Evolutionary conservation across 2,797 vertebrate species (phyloP).

Genomic region (Corythornis leucogaster): DNA sequence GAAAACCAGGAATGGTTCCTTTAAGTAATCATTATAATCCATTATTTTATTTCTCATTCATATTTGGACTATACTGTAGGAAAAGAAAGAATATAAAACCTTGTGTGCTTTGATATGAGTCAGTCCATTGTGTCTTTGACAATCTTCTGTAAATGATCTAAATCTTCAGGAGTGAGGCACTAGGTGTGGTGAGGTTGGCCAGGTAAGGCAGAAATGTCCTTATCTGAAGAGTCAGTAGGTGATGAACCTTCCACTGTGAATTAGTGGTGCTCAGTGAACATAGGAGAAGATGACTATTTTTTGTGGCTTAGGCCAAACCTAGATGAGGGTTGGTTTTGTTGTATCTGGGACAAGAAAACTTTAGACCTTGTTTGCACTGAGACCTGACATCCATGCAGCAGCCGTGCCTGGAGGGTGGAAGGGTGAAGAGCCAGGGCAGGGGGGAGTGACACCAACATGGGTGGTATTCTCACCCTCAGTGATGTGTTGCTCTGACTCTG

Average conservation of each 20-base stretch:
- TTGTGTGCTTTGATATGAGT: not conserved
- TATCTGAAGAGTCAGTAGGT: not conserved
- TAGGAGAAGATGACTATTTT: not conserved
- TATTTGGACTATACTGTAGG: not conserved
- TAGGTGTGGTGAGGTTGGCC: not conserved
- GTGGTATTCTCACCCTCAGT: not conserved
- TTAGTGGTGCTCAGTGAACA: not conserved
- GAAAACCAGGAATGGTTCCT: not conserved
- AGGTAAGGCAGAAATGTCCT: not conserved
- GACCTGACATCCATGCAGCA: not conserved
- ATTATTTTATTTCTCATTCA: not conserved
- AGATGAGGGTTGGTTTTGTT: not conserved
- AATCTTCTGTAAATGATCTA: not conserved
- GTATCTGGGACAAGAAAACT: not conserved
- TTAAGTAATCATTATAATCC: not conserved
- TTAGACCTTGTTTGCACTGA: not conserved
- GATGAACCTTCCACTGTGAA: not conserved
- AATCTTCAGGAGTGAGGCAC: not conserved
- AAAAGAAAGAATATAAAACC: not conserved
- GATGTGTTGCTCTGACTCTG: fast-evolving
- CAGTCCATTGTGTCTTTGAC: fast-evolving
- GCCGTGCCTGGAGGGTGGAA: not conserved
- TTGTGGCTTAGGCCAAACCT: not conserved
- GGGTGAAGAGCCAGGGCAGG: not conserved
- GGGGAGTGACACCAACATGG: not conserved